Percentiles rank a stretch among this genome's conserved stretches.
Evolutionary conservation across 2,113 vertebrate species (phyloP).

Genomic region (Sinosuthora webbiana): DNA sequence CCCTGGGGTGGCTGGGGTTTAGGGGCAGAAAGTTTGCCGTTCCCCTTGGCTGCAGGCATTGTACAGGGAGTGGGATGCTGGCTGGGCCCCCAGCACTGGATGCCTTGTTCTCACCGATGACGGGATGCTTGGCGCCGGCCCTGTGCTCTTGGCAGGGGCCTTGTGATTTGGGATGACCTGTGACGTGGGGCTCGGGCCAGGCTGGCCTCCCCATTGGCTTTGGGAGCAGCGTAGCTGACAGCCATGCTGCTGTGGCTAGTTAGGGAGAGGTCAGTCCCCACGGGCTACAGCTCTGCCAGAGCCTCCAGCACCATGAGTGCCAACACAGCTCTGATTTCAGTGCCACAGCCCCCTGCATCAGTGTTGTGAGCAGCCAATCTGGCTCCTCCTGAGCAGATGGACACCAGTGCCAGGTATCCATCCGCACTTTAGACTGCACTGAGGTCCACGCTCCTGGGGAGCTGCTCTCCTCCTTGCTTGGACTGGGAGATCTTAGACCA

Average conservation of each 20-base stretch:
- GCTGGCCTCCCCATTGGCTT: not conserved
- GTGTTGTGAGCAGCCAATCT: not conserved
- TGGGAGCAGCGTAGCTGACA: not conserved
- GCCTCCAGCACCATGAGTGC: not conserved
- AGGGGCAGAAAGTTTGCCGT: not conserved
- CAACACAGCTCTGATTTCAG: not conserved
- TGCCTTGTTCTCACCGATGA: not conserved
- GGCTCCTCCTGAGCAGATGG: not conserved
- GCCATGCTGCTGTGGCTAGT: not conserved
- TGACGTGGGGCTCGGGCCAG: not conserved
- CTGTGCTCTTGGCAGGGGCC: not conserved
- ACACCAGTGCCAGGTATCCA: not conserved
- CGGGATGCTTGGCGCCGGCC: not conserved
- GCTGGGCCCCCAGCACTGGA: not conserved
- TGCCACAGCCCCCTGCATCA: not conserved
- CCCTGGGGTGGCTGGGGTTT: not conserved
- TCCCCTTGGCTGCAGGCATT: not conserved
- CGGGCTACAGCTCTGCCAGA: rapidly evolving
- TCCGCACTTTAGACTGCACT: not conserved
- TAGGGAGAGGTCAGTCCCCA: not conserved
- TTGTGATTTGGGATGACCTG: not conserved
- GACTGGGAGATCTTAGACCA: not conserved
- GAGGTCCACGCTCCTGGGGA: rapidly evolving
- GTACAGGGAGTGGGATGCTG: not conserved
- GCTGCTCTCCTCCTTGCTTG: not conserved